A percentile compares a stretch with the other conserved stretches of the same genome.
phyloP scores from a whole-genome alignment of 2,888 invertebrate genomes.

The Clanis bilineata region DNA sequence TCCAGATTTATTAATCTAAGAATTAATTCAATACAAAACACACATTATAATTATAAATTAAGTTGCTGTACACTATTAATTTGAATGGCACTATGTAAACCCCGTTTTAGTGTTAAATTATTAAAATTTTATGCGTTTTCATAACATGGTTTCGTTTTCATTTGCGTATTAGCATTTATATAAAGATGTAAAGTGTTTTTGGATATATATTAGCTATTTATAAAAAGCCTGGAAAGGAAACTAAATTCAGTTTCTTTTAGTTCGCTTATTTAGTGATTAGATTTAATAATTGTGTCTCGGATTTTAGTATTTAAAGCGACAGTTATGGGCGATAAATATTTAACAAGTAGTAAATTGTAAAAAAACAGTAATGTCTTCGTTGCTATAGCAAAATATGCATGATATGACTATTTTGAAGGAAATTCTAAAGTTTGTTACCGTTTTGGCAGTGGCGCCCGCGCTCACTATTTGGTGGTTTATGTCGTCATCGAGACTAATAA shows the following conservation, averaged over 20 bases:
- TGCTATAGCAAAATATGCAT: not conserved
- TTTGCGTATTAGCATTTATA: conserved; percentile 28
- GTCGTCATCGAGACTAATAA: too few relatives aligned
- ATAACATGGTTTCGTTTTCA: conserved; percentile 25
- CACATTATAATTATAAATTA: conserved; percentile 9
- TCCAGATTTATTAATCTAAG: not conserved
- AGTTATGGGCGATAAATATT: not conserved
- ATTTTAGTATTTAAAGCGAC: not conserved
- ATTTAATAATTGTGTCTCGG: not conserved
- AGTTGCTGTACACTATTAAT: conserved; percentile 1
- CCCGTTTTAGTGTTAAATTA: conserved; percentile 24
- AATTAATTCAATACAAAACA: conserved; percentile 5
- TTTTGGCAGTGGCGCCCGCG: too few relatives aligned
- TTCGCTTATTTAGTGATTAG: not conserved
- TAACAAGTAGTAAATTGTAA: not conserved
- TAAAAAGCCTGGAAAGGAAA: not conserved
- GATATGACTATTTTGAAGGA: too few relatives aligned
- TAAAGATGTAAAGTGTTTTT: conserved; percentile 23
- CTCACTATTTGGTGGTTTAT: too few relatives aligned
- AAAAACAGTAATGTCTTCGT: not conserved
- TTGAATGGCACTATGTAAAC: conserved; percentile 6
- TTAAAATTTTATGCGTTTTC: conserved; percentile 31
- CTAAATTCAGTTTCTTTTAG: not conserved
- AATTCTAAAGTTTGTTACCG: too few relatives aligned
- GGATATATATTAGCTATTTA: conserved; percentile 22